A percentile compares a stretch with the other conserved stretches of the same genome.
Evolutionary conservation across 1,140 invertebrate genomes (phyloP).

Genomic region (Thrips palmi): DNA sequence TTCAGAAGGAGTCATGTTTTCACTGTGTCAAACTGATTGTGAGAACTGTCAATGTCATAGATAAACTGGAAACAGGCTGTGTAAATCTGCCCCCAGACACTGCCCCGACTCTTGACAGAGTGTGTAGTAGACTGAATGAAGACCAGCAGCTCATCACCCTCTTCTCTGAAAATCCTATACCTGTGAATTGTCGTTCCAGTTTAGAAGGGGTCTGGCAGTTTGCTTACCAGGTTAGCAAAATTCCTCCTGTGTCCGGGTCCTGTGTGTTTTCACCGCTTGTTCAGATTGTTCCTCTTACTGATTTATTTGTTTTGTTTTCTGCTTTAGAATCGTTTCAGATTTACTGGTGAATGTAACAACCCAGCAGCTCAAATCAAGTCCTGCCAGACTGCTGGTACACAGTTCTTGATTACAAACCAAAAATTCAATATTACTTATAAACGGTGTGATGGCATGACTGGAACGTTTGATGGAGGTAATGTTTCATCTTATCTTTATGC

Average conservation of each 20-base stretch:
- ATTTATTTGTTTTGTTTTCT: slow-evolving; percentile 13
- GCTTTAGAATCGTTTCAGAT: slow-evolving; percentile 56
- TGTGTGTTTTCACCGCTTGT: background rate
- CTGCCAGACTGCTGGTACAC: slow-evolving; percentile 87
- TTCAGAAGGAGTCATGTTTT: slow-evolving; percentile 51
- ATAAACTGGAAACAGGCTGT: slow-evolving; percentile 71
- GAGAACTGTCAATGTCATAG: slow-evolving; percentile 73
- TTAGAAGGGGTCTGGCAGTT: slow-evolving; percentile 91
- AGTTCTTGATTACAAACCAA: slow-evolving; percentile 91
- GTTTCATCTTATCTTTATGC: slow-evolving; percentile 3
- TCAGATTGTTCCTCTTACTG: background rate
- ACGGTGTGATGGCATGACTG: slow-evolving; percentile 63
- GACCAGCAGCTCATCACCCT: slow-evolving; percentile 70
- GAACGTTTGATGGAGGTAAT: slow-evolving; percentile 70
- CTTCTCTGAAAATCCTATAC: slow-evolving; percentile 77
- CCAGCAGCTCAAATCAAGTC: slow-evolving; percentile 78
- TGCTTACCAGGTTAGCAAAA: slow-evolving; percentile 52
- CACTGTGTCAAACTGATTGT: slow-evolving; percentile 71
- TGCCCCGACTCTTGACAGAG: slow-evolving; percentile 50
- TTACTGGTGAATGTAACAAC: slow-evolving; percentile 76
- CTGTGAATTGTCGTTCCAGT: slow-evolving; percentile 80
- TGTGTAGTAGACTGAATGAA: slow-evolving; percentile 50
- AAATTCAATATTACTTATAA: slow-evolving; percentile 92
- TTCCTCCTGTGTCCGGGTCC: background rate
- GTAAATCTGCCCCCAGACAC: slow-evolving; percentile 39